Evolutionary conservation across 1,140 invertebrate species (phyloP), one percentile per base, ranked within the genome.

Genomic region (Drosophila kanapiae): DNA sequence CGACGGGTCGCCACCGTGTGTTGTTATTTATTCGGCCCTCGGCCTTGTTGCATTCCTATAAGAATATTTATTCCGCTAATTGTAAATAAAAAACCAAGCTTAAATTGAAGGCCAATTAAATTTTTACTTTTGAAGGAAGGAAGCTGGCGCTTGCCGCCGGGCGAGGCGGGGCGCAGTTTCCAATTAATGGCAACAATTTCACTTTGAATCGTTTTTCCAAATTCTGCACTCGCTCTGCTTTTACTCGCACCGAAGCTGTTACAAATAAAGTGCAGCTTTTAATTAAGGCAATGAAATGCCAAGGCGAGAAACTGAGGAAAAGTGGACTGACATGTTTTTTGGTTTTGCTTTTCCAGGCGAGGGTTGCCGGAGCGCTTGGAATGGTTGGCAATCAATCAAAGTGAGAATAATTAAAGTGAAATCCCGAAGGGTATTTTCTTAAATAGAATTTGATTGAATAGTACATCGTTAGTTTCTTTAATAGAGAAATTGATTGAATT

Each of bases 231-330:
- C 53, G 59, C 37, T 48, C 82, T 80, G 72, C 62, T 85, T 77
- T 77, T 65, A 63, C 58, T 63, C 62, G 43, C 83, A 75, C 79
- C 78, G 63, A 48, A 74, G 84, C 67, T 74, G 84, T 74, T 67
- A 80, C 72, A 88, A 81, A 84, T 84, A 90, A 90, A 90, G 82
- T 85, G 70, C 81, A 80, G 71, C 75, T 79, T 85, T 90, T 90
- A 90, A 90, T 90, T 90, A 90, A 90, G 82, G 85, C 85, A 79
- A 91, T 82, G 78, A 90, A 90, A 85, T 74, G 60, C 68, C 71
- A 10, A 70, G 85, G 78, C 78, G 78, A 90, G 85, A 90, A 90
- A 90, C 67, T 82, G 78, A 71, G 86, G 82, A 90, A 90, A 90
- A 90, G 86, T 90, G 86, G 86, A 69, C 70, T 69, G 71, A 69